Conservation (phyloP, 2,888 invertebrate species). For the Catocala fraxini region DNA sequence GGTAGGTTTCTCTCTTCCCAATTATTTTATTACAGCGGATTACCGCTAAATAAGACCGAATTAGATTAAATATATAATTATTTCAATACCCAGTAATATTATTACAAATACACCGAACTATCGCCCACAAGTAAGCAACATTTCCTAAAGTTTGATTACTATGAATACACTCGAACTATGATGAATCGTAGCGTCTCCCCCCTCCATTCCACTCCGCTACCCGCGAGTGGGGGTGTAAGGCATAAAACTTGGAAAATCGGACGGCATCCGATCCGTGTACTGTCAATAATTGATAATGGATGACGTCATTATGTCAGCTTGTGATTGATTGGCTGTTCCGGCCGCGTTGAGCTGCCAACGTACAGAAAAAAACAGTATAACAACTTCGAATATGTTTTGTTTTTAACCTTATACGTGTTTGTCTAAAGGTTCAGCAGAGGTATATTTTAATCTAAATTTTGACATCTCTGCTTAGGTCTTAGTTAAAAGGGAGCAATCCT, state of each 20-base stretch:
- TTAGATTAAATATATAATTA: too few relatives aligned
- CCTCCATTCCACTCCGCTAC: neutral
- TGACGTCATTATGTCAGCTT: conserved; percentile 83
- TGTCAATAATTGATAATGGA: conserved; percentile 87
- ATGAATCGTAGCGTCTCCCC: conserved; percentile 58
- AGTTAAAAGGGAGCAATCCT: too few relatives aligned
- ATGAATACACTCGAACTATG: conserved; percentile 65
- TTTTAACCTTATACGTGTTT: conserved; percentile 4
- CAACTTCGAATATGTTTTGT: conserved; percentile 29
- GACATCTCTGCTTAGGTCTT: too few relatives aligned
- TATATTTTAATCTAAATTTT: too few relatives aligned
- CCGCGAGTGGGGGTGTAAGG: conserved; percentile 51
- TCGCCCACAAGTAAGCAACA: conserved; percentile 18
- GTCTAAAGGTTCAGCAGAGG: too few relatives aligned
- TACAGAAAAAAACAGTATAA: conserved; percentile 33
- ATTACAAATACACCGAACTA: conserved; percentile 9
- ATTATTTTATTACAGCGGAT: too few relatives aligned
- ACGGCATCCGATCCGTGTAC: conserved; percentile 76
- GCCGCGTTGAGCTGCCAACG: conserved; percentile 40
- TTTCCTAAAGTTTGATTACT: conserved; percentile 60
- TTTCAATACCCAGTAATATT: neutral
- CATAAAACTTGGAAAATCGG: conserved; percentile 80
- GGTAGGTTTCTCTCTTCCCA: too few relatives aligned
- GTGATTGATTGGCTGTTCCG: conserved; percentile 82
- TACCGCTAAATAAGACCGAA: too few relatives aligned